These are phyloP conservation scores for Paramuricea clavata DNA, from an alignment of 92 coral and sea anemone genomes.

Conservation along the genomic window DNA sequence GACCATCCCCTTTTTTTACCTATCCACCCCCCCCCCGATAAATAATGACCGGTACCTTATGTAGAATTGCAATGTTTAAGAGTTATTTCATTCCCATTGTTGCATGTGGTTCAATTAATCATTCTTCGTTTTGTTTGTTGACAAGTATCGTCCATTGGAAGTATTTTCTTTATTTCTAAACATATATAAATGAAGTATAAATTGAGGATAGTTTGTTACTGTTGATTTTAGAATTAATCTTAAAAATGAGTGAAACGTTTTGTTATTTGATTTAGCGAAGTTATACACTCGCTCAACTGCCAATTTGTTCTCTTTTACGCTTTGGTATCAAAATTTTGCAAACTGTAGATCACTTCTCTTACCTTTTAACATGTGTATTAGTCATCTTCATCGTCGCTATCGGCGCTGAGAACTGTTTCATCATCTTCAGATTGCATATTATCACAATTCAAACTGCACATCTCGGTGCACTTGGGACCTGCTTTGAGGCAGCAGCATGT, in stretches of 20 bases:
- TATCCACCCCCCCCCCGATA: too few relatives aligned
- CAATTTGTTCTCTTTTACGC: too few relatives aligned
- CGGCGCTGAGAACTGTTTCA: constrained; percentile 1
- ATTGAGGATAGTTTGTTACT: background rate
- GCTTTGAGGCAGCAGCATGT: constrained; percentile 66
- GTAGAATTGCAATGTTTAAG: too few relatives aligned
- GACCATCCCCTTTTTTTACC: too few relatives aligned
- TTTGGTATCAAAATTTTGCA: background rate
- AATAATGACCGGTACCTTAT: too few relatives aligned
- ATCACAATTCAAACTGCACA: constrained; percentile 44
- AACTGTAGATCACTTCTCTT: too few relatives aligned
- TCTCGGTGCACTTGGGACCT: constrained; percentile 70
- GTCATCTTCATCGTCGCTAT: constrained; percentile 56
- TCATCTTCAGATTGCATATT: constrained; percentile 4
- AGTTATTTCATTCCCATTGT: background rate
- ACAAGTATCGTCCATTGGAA: background rate
- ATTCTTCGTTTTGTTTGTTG: too few relatives aligned
- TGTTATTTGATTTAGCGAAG: background rate
- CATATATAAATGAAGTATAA: background rate
- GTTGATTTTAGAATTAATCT: background rate
- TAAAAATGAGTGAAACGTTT: background rate
- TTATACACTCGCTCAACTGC: too few relatives aligned
- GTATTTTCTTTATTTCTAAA: background rate
- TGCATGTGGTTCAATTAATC: background rate
- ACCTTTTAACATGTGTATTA: background rate